Base-by-base conservation (phyloP, 2,888 invertebrate genomes). In the Ligdia adustata region DNA sequence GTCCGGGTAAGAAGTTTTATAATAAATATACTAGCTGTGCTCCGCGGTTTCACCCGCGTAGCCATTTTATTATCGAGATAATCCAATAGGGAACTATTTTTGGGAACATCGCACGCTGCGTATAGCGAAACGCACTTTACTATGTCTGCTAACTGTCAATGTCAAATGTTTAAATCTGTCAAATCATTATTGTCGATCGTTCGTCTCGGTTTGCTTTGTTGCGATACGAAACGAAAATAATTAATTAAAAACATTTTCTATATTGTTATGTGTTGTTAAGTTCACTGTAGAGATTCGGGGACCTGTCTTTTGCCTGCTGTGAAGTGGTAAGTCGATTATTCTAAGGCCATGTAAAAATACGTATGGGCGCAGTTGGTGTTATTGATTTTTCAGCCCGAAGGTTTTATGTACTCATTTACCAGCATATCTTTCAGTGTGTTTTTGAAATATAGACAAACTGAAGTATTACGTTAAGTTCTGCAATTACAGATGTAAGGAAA, bases 311-410 rank as follows among this genome's bases (percentile, higher is more conserved):
- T 37, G 57, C 39, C 31, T 34, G 16, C 55, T 66, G 57, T 66
- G 61, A 58, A 69, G 69, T 64, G 76, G 78, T 78, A 72, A 77
- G 76, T 72, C 7, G 15, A 26, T 13, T 27, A 27, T 38, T 43
- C 57, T 35, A 41, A 47, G 24, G 40, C 26, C 50, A 55, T 46
- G 4, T 13, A 22, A 20, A 43, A 24, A 44, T 9, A 42, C 28
- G 22, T 27, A 11, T 28, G 54, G 58, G 57, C 54, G 49, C 39
- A 43, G 50, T 50, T 47, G 51, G 55, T 72, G 63, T 69, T 75
- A 75, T 75, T 72, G 75, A 75, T 74, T 75, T 75, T 75, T 73
- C 69, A 63, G 61, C 45, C 52, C 45, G 46, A 56, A 61, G 55
- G 54, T 53, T 50, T 57, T 59, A 52, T 50, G 34, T 41, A 35